These are phyloP conservation scores for Protonemura montana DNA, from an alignment of 2,888 invertebrate genomes.

Conservation along the genomic window DNA sequence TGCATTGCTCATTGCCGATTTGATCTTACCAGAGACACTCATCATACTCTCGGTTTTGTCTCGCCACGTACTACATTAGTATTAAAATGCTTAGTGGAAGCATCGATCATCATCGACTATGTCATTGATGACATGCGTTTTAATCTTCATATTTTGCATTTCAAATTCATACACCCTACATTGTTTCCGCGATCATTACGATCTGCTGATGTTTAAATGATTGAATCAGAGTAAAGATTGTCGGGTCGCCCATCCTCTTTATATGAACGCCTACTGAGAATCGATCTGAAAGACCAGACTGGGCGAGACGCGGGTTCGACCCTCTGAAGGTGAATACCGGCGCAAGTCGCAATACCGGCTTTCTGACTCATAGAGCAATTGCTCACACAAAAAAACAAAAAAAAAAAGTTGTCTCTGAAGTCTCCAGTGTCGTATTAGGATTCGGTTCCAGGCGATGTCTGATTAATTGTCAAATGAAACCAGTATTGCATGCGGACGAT, in stretches of 20 bases:
- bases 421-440: neutral
- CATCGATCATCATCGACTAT: neutral
- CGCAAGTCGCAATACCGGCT: slow-evolving; percentile 20
- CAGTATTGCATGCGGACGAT: neutral
- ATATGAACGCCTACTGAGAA: slow-evolving; percentile 1
- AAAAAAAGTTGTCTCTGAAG: neutral
- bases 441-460: neutral
- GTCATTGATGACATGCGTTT: neutral
- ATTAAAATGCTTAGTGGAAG: neutral
- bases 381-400: neutral
- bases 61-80: neutral
- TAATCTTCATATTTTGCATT: neutral
- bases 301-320: slow-evolving; percentile 38
- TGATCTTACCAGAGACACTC: neutral
- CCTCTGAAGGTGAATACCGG: slow-evolving; percentile 33
- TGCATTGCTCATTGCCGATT: neutral
- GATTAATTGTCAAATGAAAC: neutral
- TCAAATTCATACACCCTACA: neutral
- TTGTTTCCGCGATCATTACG: slow-evolving; percentile 7
- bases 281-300: slow-evolving; percentile 4
- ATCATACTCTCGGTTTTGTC: neutral
- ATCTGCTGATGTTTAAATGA: neutral
- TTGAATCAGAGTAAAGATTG: slow-evolving; percentile 8
- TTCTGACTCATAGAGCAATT: neutral
- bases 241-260: neutral